Conservation (phyloP, 2,797 vertebrate species). For the Pteronotus mesoamericanus region DNA sequence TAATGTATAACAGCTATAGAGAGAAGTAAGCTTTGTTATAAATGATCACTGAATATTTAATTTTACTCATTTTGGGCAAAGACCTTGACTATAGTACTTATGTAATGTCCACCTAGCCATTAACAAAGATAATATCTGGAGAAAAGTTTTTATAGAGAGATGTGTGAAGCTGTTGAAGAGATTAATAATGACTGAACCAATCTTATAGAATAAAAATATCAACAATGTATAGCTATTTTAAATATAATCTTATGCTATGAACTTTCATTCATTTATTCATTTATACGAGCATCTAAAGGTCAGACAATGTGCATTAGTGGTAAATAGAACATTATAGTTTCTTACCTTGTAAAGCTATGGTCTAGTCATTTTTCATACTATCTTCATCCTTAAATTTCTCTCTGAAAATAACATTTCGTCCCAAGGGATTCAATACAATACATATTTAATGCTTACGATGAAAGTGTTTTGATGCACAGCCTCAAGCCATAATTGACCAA, state of each 20-base stretch:
- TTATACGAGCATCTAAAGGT: background rate
- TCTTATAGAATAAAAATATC: background rate
- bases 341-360: background rate
- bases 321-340: background rate
- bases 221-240: background rate
- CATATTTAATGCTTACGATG: background rate
- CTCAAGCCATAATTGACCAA: background rate
- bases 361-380: background rate
- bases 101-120: background rate
- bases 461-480: background rate
- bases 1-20: background rate
- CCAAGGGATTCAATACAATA: background rate
- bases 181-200: background rate
- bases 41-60: background rate
- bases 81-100: background rate
- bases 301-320: background rate
- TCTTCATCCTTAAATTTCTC: background rate
- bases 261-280: background rate
- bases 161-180: background rate
- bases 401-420: background rate
- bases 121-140: background rate
- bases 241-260: background rate
- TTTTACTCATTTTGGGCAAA: background rate
- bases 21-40: background rate
- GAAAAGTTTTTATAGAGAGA: background rate